Evolutionary conservation across 2,113 vertebrate species (phyloP).

Genomic region (Laticauda laticaudata): DNA sequence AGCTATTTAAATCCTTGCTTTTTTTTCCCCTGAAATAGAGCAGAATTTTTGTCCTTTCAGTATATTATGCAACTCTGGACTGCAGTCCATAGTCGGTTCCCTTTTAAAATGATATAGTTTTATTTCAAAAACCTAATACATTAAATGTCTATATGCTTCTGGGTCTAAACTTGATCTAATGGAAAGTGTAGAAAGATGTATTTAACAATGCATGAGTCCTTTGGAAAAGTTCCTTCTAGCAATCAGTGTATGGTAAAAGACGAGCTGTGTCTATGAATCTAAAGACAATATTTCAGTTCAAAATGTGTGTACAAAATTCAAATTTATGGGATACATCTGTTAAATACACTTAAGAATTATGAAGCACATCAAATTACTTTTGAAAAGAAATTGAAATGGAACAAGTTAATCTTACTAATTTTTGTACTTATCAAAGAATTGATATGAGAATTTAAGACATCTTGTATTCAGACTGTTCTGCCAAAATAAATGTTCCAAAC

Average conservation of each 20-base stretch:
- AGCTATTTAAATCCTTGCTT: constrained; percentile 31
- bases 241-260: constrained; percentile 30
- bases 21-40: constrained; percentile 34
- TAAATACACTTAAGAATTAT: neutral
- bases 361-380: neutral
- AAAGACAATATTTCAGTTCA: constrained; percentile 40
- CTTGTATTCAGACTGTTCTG: neutral
- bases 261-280: constrained; percentile 38
- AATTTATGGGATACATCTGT: constrained; percentile 6
- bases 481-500: neutral
- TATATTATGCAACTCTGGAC: constrained; percentile 17
- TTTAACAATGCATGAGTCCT: constrained; percentile 36
- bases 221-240: constrained; percentile 42
- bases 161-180: constrained; percentile 18
- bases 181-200: neutral
- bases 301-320: constrained; percentile 38
- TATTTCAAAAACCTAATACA: constrained; percentile 1
- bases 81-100: constrained; percentile 10
- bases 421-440: neutral
- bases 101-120: constrained; percentile 9
- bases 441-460: neutral
- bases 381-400: neutral
- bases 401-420: neutral
- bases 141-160: neutral
- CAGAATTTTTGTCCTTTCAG: constrained; percentile 31